Base-by-base conservation (phyloP, 2,113 vertebrate genomes). In the Chloebia gouldiae region DNA sequence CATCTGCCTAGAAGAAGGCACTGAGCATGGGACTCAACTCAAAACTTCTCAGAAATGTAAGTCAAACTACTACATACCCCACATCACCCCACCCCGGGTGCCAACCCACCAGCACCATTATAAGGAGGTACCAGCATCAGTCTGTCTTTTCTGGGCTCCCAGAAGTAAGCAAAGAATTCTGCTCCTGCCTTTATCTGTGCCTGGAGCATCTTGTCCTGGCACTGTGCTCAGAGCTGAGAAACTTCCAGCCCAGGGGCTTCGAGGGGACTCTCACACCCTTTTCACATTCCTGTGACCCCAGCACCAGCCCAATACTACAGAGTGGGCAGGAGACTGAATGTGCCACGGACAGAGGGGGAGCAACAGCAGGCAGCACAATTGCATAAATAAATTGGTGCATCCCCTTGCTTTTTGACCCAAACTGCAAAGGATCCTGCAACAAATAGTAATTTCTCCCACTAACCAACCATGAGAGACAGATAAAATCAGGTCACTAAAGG, bases 171-270 rank as follows among this genome's bases (percentile, higher is more conserved):
- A 54, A 33, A 11, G 11, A 7, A 54, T 63, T 87, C 45, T 61
- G 13, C 44, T 82, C 15, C 10, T 54, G 40, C 31, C 7, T 47
- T 54, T 22, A 2, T 30, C 2, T 8, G 7, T 30, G 6, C 27
- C 44, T 64, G 56, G 42, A 77, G 30, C 6, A 24, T 23, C 19
- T 54, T 0, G 0, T 59, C 25, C 40, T 50, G 3, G 6, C 33
- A 44, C 51, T 40, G 8, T 10, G 6, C 9, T 39, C 30, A 5
- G 17, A 13, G 47, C 18, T 66, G 49, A 54, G 27, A 50, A 71
- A 31, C 13, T 50, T n/a, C 63, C 37, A 57, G 9, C 12, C 8
- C 42, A 33, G 25, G 45, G 8, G 18, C 6, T 11, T 2, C 2
- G 3, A 70, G 25, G 42, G 8, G 13, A 33, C 22, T 77, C 17